Evolutionary conservation across 1,140 invertebrate genomes (phyloP), one percentile per base, ranked within the genome.

Genomic region (Halesus radiatus): DNA sequence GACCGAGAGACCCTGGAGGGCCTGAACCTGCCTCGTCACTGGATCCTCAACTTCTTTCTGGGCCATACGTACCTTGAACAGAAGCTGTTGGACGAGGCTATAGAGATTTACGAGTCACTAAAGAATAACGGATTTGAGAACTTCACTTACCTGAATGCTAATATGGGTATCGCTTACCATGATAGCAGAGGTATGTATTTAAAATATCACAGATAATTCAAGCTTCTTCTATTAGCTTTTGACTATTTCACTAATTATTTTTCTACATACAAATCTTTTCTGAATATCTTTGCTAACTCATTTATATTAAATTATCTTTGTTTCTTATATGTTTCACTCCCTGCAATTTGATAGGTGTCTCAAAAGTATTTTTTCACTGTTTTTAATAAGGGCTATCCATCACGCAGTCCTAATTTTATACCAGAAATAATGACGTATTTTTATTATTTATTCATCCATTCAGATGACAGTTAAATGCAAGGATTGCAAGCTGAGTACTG

Each of bases 1-100:
- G 96, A 98, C 84, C 94, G 93, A 86, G 95, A 92, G 80, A 91
- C 91, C 50, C 84, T 97, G 50, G 89, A 93, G 76, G 91, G 91
- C 13, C 84, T 97, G 7, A 88, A 91, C 53, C 86, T 98, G 29
- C 97, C 97, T 0, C 92, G 94, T 85, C 96, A 98, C 88, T 99
- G 98, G 98, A 97, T 99, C 90, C 96, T 96, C 87, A 92, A 96
- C 78, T 96, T 99, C 84, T 99, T 99, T 87, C 88, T 95, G 79
- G 97, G 94, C 4, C 95, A 98, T 86, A 94, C 96, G 53, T 98
- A 96, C 89, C 91, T 98, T 60, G 97, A 99, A 86, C 89, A 98
- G 64, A 96, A 98, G 84, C 89, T 97, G 29, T 95, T 97, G 85
- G 96, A 98, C 72, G 96, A 98, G 89, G 96, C 97, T 10, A 86